Evolutionary conservation across 1,140 invertebrate genomes (phyloP).

Genomic region (Sinella curviseta): DNA sequence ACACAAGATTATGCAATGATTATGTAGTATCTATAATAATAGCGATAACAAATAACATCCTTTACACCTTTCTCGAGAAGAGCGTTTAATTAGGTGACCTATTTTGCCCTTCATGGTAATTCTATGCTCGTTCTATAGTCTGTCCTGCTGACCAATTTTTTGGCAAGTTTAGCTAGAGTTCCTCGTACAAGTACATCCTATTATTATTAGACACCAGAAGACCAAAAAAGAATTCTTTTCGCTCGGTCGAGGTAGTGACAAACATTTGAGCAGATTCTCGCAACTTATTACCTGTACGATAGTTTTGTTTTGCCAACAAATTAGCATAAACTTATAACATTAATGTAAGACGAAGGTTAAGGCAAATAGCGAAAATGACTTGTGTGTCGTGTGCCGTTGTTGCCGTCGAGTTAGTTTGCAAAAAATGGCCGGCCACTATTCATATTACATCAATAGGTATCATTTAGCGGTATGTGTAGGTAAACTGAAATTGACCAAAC

Average conservation of each 20-base stretch:
- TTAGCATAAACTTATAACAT: not conserved
- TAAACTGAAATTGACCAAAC: too few species aligned
- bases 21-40: not conserved
- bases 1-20: too few species aligned
- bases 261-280: too few species aligned
- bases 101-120: slow-evolving; percentile 8
- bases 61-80: not conserved
- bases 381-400: not conserved
- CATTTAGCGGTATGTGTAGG: too few species aligned
- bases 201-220: too few species aligned
- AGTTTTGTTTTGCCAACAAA: not conserved
- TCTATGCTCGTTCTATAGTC: not conserved
- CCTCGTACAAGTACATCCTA: not conserved
- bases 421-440: too few species aligned
- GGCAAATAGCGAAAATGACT: not conserved
- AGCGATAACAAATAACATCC: too few species aligned
- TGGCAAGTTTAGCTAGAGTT: not conserved
- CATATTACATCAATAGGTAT: too few species aligned
- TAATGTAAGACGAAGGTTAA: slow-evolving; percentile 12
- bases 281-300: too few species aligned
- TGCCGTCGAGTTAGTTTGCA: too few species aligned
- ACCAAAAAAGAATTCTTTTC: too few species aligned
- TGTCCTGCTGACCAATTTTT: slow-evolving; percentile 6
- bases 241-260: too few species aligned
- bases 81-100: slow-evolving; percentile 21